Conservation (phyloP, 2,797 vertebrate species). For the Choloepus didactylus region DNA sequence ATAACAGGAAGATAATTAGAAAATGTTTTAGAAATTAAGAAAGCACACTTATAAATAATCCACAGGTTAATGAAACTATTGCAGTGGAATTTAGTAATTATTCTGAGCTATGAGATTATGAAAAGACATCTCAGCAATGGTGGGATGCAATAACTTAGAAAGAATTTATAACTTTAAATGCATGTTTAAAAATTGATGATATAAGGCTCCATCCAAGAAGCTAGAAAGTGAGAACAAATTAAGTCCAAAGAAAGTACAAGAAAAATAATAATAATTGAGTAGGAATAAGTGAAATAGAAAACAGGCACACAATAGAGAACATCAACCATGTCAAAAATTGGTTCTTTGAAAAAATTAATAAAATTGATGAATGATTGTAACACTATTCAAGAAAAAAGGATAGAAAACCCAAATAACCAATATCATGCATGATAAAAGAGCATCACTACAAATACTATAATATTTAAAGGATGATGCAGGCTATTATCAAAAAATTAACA, state of each 20-base stretch:
- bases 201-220: background rate
- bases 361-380: background rate
- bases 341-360: background rate
- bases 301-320: no score
- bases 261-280: background rate
- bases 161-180: background rate
- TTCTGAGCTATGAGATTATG: background rate
- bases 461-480: background rate
- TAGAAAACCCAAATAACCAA: background rate
- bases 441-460: background rate
- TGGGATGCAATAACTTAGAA: background rate
- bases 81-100: background rate
- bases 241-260: background rate
- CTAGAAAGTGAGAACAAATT: background rate
- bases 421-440: background rate
- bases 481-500: background rate
- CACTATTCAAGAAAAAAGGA: background rate
- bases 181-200: background rate
- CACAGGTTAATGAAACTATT: background rate
- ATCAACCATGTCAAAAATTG: no score
- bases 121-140: constrained; percentile 3
- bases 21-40: background rate
- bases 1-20: background rate
- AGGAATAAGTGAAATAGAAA: background rate
- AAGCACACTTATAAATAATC: background rate